A percentile compares a stretch with the other conserved stretches of the same genome.
These are phyloP conservation scores for Sinocyclocheilus anshuiensis DNA, from an alignment of 2,113 vertebrate species.

Conservation along the genomic window DNA sequence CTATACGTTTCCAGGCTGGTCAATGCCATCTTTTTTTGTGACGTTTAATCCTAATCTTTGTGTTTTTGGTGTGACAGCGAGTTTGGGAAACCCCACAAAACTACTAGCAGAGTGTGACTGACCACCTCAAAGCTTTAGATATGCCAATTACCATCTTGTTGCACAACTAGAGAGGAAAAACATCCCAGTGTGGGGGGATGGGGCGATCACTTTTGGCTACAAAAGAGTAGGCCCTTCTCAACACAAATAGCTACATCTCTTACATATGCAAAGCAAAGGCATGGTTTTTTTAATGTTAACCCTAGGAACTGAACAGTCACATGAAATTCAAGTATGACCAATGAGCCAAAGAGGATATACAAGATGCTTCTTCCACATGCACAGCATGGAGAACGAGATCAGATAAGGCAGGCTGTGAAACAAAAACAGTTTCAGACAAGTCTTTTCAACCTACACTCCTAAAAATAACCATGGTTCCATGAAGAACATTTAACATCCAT, in stretches of 20 bases:
- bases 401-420: constrained; percentile 73
- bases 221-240: constrained; percentile 28
- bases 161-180: not conserved
- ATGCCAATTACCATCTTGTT: constrained; percentile 5
- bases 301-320: constrained; percentile 57
- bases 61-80: not conserved
- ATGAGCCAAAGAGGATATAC: constrained; percentile 60
- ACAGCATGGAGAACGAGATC: constrained; percentile 61
- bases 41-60: constrained; percentile 46
- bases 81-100: not conserved
- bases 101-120: not conserved
- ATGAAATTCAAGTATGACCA: constrained; percentile 64
- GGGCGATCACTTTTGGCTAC: constrained; percentile 1
- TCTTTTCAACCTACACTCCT: constrained; percentile 54
- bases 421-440: constrained; percentile 69
- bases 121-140: not conserved
- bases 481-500: not conserved
- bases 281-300: constrained; percentile 22
- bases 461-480: not conserved
- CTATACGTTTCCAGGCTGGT: constrained; percentile 43
- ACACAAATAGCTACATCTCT: constrained; percentile 1
- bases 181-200: constrained; percentile 11
- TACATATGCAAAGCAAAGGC: not conserved
- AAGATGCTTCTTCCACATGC: constrained; percentile 57
- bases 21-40: constrained; percentile 29